These are phyloP conservation scores for Myotis yumanensis DNA, from an alignment of 2,113 vertebrate species.

Conservation along the genomic window DNA sequence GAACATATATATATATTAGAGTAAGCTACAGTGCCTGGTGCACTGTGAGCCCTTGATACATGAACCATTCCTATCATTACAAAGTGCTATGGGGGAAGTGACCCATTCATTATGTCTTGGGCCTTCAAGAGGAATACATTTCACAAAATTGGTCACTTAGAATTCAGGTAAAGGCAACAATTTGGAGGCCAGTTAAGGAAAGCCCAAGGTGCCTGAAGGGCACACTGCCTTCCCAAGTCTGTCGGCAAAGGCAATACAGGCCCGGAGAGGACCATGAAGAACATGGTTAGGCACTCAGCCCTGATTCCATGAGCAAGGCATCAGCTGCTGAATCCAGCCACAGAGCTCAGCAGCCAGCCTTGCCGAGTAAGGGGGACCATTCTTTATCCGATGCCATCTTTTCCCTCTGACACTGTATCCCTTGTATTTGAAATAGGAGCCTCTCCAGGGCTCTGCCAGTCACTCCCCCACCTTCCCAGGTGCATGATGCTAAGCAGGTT, in stretches of 20 bases:
- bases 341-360: background rate
- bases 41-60: rapidly evolving
- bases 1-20: no score
- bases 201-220: background rate
- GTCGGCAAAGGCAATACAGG: background rate
- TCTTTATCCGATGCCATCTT: background rate
- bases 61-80: background rate
- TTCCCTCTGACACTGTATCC: background rate
- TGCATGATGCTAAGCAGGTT: background rate
- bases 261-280: background rate
- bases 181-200: background rate
- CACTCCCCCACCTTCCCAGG: background rate
- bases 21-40: background rate
- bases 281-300: background rate
- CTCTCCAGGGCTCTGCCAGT: background rate
- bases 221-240: background rate
- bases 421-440: background rate
- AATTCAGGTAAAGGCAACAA: background rate
- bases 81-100: background rate
- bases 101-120: background rate
- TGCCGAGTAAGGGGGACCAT: background rate
- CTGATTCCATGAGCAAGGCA: rapidly evolving
- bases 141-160: background rate
- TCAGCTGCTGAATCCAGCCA: background rate
- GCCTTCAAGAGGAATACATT: background rate